Percentiles rank a stretch among this genome's conserved stretches.
Evolutionary conservation across 2,113 vertebrate species (phyloP).

Genomic region (Lichenostomus cassidix): DNA sequence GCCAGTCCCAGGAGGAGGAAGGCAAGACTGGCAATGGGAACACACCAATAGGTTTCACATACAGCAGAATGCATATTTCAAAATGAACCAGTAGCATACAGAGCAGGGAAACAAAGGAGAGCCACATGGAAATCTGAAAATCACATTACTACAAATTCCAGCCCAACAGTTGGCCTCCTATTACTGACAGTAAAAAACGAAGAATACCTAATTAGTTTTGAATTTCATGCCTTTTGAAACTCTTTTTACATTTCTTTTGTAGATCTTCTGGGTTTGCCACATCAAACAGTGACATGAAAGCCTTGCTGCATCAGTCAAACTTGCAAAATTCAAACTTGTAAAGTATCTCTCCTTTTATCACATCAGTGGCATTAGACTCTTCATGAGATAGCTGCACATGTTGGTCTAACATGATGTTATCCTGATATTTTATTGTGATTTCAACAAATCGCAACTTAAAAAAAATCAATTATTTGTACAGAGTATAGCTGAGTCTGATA

Average conservation of each 20-base stretch:
- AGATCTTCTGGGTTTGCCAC: neutral
- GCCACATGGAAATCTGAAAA: too few relatives aligned
- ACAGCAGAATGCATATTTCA: too few relatives aligned
- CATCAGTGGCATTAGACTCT: neutral
- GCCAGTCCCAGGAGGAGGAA: too few relatives aligned
- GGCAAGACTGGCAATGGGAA: too few relatives aligned
- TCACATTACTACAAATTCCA: too few relatives aligned
- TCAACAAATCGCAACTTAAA: neutral
- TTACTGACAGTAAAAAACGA: neutral
- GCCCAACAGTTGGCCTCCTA: neutral
- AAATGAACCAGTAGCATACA: too few relatives aligned
- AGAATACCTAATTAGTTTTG: neutral
- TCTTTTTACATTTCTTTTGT: neutral
- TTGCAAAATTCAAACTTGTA: neutral
- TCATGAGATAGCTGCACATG: neutral
- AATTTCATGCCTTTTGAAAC: neutral
- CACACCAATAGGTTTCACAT: too few relatives aligned
- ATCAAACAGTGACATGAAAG: constrained; percentile 14
- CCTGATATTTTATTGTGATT: neutral
- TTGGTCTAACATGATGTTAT: neutral
- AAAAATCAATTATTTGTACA: neutral
- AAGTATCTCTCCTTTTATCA: constrained; percentile 36
- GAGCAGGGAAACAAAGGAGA: too few relatives aligned
- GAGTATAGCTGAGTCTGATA: neutral
- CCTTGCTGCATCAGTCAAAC: neutral